Base-by-base conservation (phyloP, 64 coral and sea anemone genomes). In the Catalaphyllia jardinei region DNA sequence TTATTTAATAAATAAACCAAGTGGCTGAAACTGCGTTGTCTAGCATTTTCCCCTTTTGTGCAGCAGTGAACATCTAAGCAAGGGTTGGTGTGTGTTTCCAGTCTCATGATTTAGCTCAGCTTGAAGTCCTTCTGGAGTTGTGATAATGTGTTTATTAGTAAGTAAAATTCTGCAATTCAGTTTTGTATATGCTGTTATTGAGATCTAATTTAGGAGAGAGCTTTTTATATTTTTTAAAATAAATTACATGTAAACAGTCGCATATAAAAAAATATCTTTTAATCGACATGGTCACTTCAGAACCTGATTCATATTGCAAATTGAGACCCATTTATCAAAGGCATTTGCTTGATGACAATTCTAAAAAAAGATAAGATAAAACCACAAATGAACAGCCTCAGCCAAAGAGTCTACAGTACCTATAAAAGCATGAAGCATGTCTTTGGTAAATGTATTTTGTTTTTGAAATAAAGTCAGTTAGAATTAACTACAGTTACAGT, bases 171-270 rank as follows among this genome's bases (percentile, higher is more conserved):
- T 50, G 35, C 74, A 77, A 77, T 49, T 77, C 14, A 17, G 20
- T 49, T 38, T 50, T 77, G 30, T 42, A 24, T 50, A 15, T 73
- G 65, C 9, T 6, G 19, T 46, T 50, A 24, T 11, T 77, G 33
- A 11, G 17, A 17, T 50, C 10, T 77, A 49, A 77, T 77, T 77
- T 24, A 77, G 20, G 33, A 77, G 33, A 50, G 49, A 77, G 16
- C 38, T 77, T 77, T 69, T 77, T 77, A 77, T 77, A 77, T 77
- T 77, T 77, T 77, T 77, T 77, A 49, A 77, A 77, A 69, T 38
- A 50, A 77, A 77, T 18, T 31, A 13, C 10, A 19, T 77, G 39
- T 20, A 77, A 77, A 77, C 16, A 49, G 20, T 22, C 20, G 22
- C 9, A 19, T 69, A n/a, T 27, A 49, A 77, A 76, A 49, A 22